These are phyloP conservation scores for Perodicticus potto DNA, from an alignment of 2,797 vertebrate species.

Conservation along the genomic window DNA sequence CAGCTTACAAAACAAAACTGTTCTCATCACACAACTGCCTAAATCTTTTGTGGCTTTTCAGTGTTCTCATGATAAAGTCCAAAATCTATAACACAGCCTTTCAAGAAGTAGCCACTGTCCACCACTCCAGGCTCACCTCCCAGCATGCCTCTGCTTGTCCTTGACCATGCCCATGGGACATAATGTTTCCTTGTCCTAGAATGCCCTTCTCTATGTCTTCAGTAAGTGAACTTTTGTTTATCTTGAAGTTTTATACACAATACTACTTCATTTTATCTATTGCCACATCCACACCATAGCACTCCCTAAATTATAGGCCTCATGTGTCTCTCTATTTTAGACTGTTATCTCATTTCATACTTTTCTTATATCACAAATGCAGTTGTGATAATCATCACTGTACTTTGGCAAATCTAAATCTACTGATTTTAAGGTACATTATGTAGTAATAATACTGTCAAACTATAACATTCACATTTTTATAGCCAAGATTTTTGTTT, in stretches of 20 bases:
- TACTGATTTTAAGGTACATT: neutral
- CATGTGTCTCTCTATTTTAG: neutral
- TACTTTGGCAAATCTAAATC: neutral
- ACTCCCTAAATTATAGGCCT: neutral
- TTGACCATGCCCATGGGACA: fast-evolving
- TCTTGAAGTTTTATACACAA: neutral
- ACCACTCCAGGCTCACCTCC: neutral
- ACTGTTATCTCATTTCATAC: neutral
- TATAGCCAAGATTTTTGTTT: neutral
- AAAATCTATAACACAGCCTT: neutral
- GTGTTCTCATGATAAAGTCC: neutral
- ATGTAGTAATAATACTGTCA: neutral
- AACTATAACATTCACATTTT: neutral
- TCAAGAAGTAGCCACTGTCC: neutral
- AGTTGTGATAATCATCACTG: neutral
- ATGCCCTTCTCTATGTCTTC: neutral
- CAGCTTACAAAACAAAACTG: neutral
- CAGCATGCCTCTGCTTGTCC: neutral
- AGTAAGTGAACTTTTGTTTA: neutral
- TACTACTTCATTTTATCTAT: neutral
- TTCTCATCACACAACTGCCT: neutral
- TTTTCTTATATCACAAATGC: neutral
- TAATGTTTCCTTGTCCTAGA: too few species aligned
- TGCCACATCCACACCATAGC: neutral
- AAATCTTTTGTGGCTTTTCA: neutral